Conservation (phyloP, 1,140 invertebrate genomes). For the Gonioctena quinquepunctata region DNA sequence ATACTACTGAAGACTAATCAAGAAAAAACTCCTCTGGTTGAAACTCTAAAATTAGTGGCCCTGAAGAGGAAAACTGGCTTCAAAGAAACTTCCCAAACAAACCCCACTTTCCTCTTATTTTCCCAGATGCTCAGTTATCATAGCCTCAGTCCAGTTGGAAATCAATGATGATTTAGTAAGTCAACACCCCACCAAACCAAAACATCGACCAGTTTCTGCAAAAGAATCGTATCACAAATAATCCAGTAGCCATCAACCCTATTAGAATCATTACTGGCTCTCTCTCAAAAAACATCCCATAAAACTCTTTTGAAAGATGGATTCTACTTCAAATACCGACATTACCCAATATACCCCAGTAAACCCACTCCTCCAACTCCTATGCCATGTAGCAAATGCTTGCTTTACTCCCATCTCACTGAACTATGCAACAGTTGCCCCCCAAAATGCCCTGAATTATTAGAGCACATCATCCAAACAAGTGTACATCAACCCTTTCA, state of each 20-base stretch:
- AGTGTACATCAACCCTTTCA: too few relatives aligned
- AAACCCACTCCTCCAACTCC: background rate
- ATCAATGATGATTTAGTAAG: background rate
- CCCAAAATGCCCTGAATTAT: background rate
- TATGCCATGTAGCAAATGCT: too few relatives aligned
- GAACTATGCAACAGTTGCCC: background rate
- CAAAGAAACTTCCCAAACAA: constrained; percentile 7
- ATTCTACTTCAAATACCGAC: background rate
- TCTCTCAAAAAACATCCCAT: background rate
- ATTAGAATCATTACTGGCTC: background rate
- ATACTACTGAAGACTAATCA: too few relatives aligned
- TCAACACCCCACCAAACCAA: background rate
- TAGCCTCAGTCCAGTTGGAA: background rate
- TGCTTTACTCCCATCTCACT: too few relatives aligned
- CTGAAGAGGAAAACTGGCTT: too few relatives aligned
- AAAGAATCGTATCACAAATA: background rate
- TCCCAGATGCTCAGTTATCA: background rate
- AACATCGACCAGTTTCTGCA: background rate
- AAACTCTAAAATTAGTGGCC: too few relatives aligned
- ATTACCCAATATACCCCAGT: background rate
- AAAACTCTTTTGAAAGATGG: background rate
- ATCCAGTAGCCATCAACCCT: background rate
- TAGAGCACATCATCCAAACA: too few relatives aligned
- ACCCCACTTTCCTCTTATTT: background rate
- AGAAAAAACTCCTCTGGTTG: too few relatives aligned